Conservation (phyloP, 2,888 invertebrate species). For the Melieria picta region DNA sequence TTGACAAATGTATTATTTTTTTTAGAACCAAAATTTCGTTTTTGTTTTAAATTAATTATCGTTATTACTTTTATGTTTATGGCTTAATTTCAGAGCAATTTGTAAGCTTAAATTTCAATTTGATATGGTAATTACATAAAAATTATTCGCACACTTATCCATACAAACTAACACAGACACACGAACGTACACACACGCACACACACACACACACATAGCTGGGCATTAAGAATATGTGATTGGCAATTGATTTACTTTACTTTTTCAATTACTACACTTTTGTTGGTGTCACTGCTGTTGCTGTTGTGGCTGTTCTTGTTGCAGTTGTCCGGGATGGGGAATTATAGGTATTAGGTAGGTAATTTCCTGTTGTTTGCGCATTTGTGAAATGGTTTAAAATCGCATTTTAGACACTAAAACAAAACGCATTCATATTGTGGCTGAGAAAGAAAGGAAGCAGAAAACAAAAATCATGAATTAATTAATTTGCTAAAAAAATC, state of each 20-base stretch:
- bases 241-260: background rate
- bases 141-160: background rate
- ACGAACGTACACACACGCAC: background rate
- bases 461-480: background rate
- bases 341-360: background rate
- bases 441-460: conserved; percentile 3
- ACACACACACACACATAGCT: background rate
- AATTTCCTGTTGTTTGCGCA: background rate
- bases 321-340: background rate
- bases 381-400: background rate
- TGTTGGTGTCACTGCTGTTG: background rate
- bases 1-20: too few relatives aligned
- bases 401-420: too few relatives aligned
- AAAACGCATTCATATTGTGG: conserved; percentile 20
- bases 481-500: too few relatives aligned
- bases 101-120: too few relatives aligned
- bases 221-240: background rate
- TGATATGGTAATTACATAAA: background rate
- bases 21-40: too few relatives aligned
- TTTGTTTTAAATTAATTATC: too few relatives aligned
- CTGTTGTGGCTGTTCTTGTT: background rate
- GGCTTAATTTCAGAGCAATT: background rate
- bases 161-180: background rate
- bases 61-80: background rate
- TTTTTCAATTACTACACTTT: conserved; percentile 11